Evolutionary conservation across 2,113 vertebrate genomes (phyloP), one percentile per base, ranked within the genome.

Genomic region (Oncorhynchus clarkii): DNA sequence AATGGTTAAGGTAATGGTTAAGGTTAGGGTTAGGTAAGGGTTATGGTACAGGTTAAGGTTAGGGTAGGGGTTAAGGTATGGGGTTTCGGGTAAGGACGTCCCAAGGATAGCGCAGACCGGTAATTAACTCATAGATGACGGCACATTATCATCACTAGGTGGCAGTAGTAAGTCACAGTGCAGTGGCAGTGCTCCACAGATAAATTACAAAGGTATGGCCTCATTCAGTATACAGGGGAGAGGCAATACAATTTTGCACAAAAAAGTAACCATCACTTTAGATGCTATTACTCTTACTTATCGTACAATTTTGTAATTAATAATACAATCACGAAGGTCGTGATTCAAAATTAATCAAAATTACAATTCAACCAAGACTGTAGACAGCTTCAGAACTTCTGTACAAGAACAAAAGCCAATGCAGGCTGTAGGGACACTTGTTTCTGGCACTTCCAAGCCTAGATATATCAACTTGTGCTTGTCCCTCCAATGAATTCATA

Each of bases 401-500:
- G 2, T 18, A 68, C 31, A 54, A 54, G 14, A 18, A 27, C 24
- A 68, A 68, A 39, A 68, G 13, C 13, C 67, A 6, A 24, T 75
- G 49, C 2, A 66, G 11, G 71, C 20, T 26, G 22, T 73, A 54
- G 26, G n/a, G 75, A 48, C 16, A 70, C 18, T 71, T 75, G 16
- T 16, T 54, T 13, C 66, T 11, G 51, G 51, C 51, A 18, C 65
- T 29, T n/a, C 71, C 74, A 67, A 80, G 77, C 70, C 54, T 70
- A 72, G 74, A 72, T 64, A 68, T 54, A 75, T 83, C 80, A 78
- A 80, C 84, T 82, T 26, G 8, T 79, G 78, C 80, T 84, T 89
- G 89, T 92, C 89, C 82, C 62, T 88, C 76, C 84, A 88, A 87
- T 89, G 88, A 87, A 88, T 85, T 84, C 79, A 73, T 75, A 82